Percentiles rank a stretch among this genome's conserved stretches.
Conservation (phyloP, 2,888 invertebrate genomes). For the Atrina japonica region DNA sequence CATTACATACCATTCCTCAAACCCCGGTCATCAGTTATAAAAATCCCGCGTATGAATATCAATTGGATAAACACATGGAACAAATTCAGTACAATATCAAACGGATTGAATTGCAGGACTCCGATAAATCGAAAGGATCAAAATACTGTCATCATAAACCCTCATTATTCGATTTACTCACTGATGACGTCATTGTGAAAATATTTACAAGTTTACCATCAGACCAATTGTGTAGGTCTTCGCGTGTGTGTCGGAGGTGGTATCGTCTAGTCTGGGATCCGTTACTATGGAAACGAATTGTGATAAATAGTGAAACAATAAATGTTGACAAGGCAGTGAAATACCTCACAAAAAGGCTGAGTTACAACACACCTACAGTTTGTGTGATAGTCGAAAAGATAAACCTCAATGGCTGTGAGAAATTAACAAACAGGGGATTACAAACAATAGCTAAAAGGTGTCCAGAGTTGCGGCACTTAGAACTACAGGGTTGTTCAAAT, state of each 20-base stretch:
- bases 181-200: conserved; percentile 86
- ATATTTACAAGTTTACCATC: conserved; percentile 88
- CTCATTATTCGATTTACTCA: conserved; percentile 80
- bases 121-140: conserved; percentile 54
- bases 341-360: conserved; percentile 84
- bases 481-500: conserved; percentile 88
- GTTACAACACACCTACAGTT: conserved; percentile 86
- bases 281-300: conserved; percentile 87
- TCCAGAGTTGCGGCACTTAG: conserved; percentile 90
- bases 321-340: conserved; percentile 86
- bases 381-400: conserved; percentile 87
- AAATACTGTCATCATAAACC: conserved; percentile 57
- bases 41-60: conserved; percentile 56
- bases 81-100: conserved; percentile 48
- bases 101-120: conserved; percentile 59
- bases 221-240: conserved; percentile 87
- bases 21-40: conserved; percentile 45
- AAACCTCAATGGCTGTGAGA: conserved; percentile 86
- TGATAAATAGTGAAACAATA: conserved; percentile 84
- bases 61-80: conserved; percentile 51
- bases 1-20: conserved; percentile 1
- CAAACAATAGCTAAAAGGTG: conserved; percentile 89
- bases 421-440: conserved; percentile 89
- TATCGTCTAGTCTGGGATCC: conserved; percentile 90
- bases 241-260: conserved; percentile 88